Percentiles rank a stretch among this genome's conserved stretches.
Conservation (phyloP, 2,113 vertebrate species). For the Apus apus region DNA sequence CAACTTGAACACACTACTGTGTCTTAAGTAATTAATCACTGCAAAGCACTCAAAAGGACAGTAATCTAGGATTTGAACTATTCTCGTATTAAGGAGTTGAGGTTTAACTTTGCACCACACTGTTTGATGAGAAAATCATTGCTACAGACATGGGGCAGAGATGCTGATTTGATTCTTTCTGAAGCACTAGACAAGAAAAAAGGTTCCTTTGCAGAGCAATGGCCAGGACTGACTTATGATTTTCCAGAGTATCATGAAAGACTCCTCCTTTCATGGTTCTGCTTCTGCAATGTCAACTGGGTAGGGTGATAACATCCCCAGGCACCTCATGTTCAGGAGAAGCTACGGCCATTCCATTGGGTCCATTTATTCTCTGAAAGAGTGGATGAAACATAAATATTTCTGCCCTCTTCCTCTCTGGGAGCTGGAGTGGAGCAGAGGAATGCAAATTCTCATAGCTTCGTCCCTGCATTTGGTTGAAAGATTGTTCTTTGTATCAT, state of each 20-base stretch:
- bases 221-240: background rate
- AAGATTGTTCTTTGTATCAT: background rate
- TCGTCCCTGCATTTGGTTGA: background rate
- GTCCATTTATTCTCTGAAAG: background rate
- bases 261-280: background rate
- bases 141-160: background rate
- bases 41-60: slow-evolving; percentile 28
- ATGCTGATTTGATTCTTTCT: background rate
- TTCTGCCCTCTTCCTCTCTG: background rate
- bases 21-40: slow-evolving; percentile 3
- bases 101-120: background rate
- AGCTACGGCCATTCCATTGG: background rate
- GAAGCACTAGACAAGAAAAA: background rate
- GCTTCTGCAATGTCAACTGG: background rate
- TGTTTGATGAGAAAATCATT: background rate
- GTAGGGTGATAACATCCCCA: background rate
- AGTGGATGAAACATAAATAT: background rate
- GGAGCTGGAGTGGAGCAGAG: background rate
- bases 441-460: background rate
- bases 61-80: slow-evolving; percentile 36
- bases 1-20: background rate
- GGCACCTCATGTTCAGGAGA: background rate
- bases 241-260: background rate
- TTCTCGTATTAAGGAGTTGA: background rate
- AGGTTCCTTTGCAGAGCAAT: background rate